Evolutionary conservation across 2,797 vertebrate genomes (phyloP), one percentile per base, ranked within the genome.

Genomic region (Macropodus opercularis): DNA sequence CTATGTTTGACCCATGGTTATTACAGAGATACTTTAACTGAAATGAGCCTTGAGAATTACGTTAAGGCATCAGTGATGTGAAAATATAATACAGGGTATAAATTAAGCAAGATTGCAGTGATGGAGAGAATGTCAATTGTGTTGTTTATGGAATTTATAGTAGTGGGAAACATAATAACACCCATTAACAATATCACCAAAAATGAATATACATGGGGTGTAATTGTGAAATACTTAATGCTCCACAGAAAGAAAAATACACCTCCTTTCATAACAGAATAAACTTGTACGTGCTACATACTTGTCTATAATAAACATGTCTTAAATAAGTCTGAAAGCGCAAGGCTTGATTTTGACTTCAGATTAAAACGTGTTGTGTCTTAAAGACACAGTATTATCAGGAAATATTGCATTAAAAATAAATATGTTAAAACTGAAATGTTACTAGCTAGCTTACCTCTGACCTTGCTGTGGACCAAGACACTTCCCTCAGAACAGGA

Each of bases 1-100:
- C 53, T 77, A 46, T 47, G 56, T 65, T 67, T 86, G 77, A 84
- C 76, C 77, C 63, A 40, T 70, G 56, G 61, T 75, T 76, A 77
- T 79, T 75, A 60, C 17, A 40, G 75, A 72, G 27, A 72, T 52
- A 38, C 47, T 70, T 18, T 18, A 51, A 63, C 41, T 79, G 39
- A 72, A 78, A 65, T 81, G 6, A 63, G 65, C 19, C 57, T 61
- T 39, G 18, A 70, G 68, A 51, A 74, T 39, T 58, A 65, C 19
- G 36, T 66, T 35, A 66, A 66, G 39, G 27, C 36, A 48, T 32
- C 32, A 53, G 9, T 44, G 24, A 55, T 41, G 34, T 55, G 13
- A 59, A 44, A 39, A 70, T 68, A 15, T 35, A 63, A 69, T 39
- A 3, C 23, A 61, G n/a, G 43, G 43, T 43, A 53, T 34, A 59